phyloP scores from a whole-genome alignment of 2,888 invertebrate genomes.

The Megalurothrips usitatus region DNA sequence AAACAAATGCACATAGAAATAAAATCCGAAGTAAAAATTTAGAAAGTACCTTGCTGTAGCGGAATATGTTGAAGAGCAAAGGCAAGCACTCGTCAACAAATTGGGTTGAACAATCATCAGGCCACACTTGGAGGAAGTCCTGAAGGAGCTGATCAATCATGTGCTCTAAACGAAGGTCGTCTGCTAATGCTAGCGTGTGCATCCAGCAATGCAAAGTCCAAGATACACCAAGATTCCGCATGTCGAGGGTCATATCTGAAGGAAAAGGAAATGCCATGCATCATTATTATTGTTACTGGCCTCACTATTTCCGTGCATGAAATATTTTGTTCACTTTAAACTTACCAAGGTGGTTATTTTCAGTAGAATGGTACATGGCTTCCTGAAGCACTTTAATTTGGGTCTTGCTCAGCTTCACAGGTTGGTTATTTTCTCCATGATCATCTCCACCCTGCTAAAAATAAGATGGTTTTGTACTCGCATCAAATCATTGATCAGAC shows the following conservation, averaged over 20 bases:
- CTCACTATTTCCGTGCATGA: background rate
- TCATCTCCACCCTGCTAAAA: conserved; percentile 33
- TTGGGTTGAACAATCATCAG: conserved; percentile 82
- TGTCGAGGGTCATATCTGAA: conserved; percentile 79
- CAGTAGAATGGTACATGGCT: conserved; percentile 91
- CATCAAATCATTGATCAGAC: conserved; percentile 3
- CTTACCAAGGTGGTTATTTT: conserved; percentile 78
- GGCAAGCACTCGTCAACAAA: conserved; percentile 88
- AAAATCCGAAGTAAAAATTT: conserved; percentile 32
- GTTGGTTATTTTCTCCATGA: conserved; percentile 34
- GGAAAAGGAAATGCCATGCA: conserved; percentile 32
- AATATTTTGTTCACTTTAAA: background rate
- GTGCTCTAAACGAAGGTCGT: conserved; percentile 74
- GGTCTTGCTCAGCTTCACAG: conserved; percentile 59
- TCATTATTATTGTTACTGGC: conserved; percentile 27
- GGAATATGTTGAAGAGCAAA: conserved; percentile 80
- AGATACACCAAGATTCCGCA: conserved; percentile 77
- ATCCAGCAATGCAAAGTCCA: conserved; percentile 95
- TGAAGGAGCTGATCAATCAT: conserved; percentile 84
- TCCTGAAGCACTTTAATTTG: conserved; percentile 83
- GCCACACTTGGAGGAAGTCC: conserved; percentile 85
- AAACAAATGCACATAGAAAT: conserved; percentile 31
- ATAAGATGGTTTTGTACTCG: too few relatives aligned
- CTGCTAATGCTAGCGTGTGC: conserved; percentile 79
- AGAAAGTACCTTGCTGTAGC: conserved; percentile 73